Conservation (phyloP, 2,113 vertebrate genomes). For the Cyrtonyx montezumae region DNA sequence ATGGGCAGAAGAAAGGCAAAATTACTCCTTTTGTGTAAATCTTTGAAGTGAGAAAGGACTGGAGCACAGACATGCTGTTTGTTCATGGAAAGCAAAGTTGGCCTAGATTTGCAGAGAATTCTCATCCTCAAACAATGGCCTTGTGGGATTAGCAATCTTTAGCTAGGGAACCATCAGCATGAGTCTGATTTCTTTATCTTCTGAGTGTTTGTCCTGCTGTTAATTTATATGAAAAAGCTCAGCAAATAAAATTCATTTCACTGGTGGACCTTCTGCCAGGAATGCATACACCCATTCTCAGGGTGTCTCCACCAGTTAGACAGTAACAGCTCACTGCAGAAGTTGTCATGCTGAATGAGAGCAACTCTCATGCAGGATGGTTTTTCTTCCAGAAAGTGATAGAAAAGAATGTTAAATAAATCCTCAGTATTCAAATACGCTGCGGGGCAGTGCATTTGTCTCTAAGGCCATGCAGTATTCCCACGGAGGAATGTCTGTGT, state of each 20-base stretch:
- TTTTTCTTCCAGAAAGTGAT: slow-evolving; percentile 19
- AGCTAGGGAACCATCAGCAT: slow-evolving; percentile 27
- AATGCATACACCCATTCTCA: slow-evolving; percentile 10
- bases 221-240: slow-evolving; percentile 57
- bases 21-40: not conserved
- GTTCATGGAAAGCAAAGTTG: not conserved
- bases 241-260: slow-evolving; percentile 37
- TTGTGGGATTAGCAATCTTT: slow-evolving; percentile 19
- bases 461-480: not conserved
- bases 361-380: not conserved
- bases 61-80: not conserved
- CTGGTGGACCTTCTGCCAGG: slow-evolving; percentile 42
- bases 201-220: slow-evolving; percentile 40
- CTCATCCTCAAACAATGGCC: slow-evolving; percentile 29
- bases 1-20: not conserved
- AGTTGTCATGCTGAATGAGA: slow-evolving; percentile 38
- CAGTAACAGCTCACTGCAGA: slow-evolving; percentile 13
- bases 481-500: slow-evolving; percentile 45
- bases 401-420: slow-evolving; percentile 42
- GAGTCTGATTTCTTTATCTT: slow-evolving; percentile 47
- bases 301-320: not conserved
- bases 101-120: slow-evolving; percentile 3
- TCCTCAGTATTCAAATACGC: not conserved
- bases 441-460: not conserved
- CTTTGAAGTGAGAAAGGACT: not conserved